phyloP scores from a whole-genome alignment of 2,113 vertebrate species.

The Silurus asotus region DNA sequence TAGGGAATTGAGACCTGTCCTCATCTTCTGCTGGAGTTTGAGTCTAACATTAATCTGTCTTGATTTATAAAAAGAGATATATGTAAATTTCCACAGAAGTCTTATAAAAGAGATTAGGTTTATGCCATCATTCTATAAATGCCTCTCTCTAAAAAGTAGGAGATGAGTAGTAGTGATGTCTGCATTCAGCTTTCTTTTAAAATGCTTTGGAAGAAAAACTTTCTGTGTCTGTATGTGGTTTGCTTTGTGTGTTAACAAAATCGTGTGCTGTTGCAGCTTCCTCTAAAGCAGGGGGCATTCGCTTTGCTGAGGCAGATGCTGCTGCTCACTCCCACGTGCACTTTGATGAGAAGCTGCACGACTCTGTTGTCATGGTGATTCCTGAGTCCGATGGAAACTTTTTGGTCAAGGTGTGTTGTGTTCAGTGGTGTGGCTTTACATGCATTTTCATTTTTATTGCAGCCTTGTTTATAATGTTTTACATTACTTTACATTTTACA shows the following conservation, averaged over 20 bases:
- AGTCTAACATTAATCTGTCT: background rate
- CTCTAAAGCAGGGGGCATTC: slow-evolving; percentile 68
- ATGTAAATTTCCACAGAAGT: background rate
- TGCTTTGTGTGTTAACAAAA: slow-evolving; percentile 16
- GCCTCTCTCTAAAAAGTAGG: background rate
- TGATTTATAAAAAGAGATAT: background rate
- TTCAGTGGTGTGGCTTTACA: background rate
- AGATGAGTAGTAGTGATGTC: slow-evolving; percentile 24
- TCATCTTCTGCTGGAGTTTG: background rate
- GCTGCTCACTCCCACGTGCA: slow-evolving; percentile 71
- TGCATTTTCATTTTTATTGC: background rate
- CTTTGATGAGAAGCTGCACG: slow-evolving; percentile 77
- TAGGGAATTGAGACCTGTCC: background rate
- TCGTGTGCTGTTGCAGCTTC: slow-evolving; percentile 57
- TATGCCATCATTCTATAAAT: slow-evolving; percentile 21
- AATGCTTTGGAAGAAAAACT: background rate
- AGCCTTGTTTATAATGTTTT: no score
- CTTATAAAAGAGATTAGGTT: background rate
- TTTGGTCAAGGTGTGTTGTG: slow-evolving; percentile 73
- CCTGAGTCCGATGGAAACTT: slow-evolving; percentile 72
- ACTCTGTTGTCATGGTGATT: slow-evolving; percentile 78
- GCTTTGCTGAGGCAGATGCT: slow-evolving; percentile 67
- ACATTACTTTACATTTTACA: no score
- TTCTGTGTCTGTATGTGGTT: slow-evolving; percentile 8
- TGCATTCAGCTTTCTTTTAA: background rate